These are phyloP conservation scores for Apteryx owenii DNA, from an alignment of 2,113 vertebrate genomes.

Conservation along the genomic window DNA sequence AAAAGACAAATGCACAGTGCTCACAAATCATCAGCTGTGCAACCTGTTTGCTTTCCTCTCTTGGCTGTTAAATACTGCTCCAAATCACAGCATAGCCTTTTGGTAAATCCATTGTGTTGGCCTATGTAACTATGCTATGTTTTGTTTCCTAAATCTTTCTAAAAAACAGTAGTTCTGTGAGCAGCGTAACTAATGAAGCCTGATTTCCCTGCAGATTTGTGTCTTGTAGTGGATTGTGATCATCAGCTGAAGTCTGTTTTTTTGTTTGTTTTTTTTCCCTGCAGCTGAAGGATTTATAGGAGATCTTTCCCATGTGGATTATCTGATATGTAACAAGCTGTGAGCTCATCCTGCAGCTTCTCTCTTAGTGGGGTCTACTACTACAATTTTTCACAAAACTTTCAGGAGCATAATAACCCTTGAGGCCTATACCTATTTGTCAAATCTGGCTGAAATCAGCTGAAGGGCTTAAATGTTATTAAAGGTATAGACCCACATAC, in stretches of 20 bases:
- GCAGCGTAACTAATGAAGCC: background rate
- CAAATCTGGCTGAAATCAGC: background rate
- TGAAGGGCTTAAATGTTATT: background rate
- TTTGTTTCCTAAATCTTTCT: background rate
- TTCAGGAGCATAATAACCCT: background rate
- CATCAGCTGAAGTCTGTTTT: background rate
- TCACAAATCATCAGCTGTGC: background rate
- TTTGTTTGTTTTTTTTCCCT: background rate
- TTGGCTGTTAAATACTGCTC: background rate
- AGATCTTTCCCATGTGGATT: background rate
- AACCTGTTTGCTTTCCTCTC: background rate
- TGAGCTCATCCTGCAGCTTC: constrained; percentile 21
- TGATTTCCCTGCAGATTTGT: background rate
- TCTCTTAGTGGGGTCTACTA: background rate
- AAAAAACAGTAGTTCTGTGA: background rate
- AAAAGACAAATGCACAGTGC: background rate
- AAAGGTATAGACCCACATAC: background rate
- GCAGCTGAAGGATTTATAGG: constrained; percentile 13
- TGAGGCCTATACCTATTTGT: background rate
- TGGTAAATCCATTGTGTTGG: background rate
- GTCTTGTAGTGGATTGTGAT: background rate
- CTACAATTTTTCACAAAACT: background rate
- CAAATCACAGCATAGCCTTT: background rate
- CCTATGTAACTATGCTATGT: background rate
- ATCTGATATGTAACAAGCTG: background rate